These are phyloP conservation scores for Sebastes paucispinis DNA, from an alignment of 2,797 vertebrate species.

Conservation along the genomic window DNA sequence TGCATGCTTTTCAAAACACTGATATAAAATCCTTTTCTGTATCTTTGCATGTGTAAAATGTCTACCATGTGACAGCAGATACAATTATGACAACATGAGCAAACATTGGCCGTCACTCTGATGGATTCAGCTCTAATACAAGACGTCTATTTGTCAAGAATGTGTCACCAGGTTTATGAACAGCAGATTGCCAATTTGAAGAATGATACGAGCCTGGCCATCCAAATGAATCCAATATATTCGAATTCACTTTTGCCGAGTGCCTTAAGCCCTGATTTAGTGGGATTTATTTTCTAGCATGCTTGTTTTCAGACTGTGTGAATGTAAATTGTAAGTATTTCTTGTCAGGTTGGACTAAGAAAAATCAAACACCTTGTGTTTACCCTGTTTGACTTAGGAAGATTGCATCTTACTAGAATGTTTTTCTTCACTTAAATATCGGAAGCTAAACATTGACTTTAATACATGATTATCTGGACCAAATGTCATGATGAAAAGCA, in stretches of 20 bases:
- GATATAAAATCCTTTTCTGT: background rate
- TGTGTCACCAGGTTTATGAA: constrained; percentile 52
- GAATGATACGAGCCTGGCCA: constrained; percentile 35
- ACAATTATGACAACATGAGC: constrained; percentile 28
- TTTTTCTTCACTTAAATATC: background rate
- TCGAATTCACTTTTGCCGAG: constrained; percentile 39
- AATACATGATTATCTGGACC: background rate
- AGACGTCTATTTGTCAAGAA: constrained; percentile 43
- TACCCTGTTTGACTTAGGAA: background rate
- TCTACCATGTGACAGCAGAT: background rate
- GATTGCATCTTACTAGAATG: background rate
- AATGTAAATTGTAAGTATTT: constrained; percentile 15
- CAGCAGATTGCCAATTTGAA: constrained; percentile 69
- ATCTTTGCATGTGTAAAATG: background rate
- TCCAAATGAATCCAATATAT: constrained; percentile 51
- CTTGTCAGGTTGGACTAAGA: background rate
- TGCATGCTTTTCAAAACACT: background rate
- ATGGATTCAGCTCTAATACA: constrained; percentile 31
- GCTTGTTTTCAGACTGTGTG: constrained; percentile 20
- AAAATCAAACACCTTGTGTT: background rate
- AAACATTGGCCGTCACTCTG: constrained; percentile 27
- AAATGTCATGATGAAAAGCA: background rate
- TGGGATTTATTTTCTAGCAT: constrained; percentile 21
- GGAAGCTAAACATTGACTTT: background rate
- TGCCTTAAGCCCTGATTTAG: background rate